phyloP scores from a whole-genome alignment of 2,888 invertebrate genomes.

The Pinctada fucata region DNA sequence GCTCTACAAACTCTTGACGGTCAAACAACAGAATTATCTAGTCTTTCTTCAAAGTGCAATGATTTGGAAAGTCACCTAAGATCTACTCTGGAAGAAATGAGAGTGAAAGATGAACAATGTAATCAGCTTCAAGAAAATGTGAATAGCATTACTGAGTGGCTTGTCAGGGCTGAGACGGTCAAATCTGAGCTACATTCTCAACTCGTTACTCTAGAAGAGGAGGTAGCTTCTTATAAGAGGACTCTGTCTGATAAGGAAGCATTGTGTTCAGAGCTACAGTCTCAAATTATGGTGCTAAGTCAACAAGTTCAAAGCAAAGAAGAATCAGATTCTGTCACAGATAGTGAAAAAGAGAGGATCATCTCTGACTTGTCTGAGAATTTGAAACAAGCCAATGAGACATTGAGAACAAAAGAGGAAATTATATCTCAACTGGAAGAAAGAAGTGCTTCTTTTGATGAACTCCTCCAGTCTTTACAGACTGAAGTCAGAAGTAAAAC shows the following conservation, averaged over 20 bases:
- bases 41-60: slow-evolving; percentile 27
- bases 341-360: slow-evolving; percentile 12
- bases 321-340: background rate
- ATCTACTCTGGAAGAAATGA: slow-evolving; percentile 28
- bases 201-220: slow-evolving; percentile 1
- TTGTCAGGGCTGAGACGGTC: slow-evolving; percentile 34
- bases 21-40: slow-evolving; percentile 18
- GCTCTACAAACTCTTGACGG: slow-evolving; percentile 34
- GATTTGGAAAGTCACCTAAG: slow-evolving; percentile 10
- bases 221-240: slow-evolving; percentile 6
- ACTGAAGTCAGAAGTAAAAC: slow-evolving; percentile 45
- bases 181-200: slow-evolving; percentile 29
- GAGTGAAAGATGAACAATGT: slow-evolving; percentile 14
- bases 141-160: slow-evolving; percentile 33
- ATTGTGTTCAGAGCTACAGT: background rate
- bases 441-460: slow-evolving; percentile 43
- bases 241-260: background rate
- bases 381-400: slow-evolving; percentile 45
- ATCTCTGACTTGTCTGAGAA: slow-evolving; percentile 33
- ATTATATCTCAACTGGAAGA: slow-evolving; percentile 46
- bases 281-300: background rate
- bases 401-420: slow-evolving; percentile 49
- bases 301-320: slow-evolving; percentile 3
- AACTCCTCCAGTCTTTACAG: slow-evolving; percentile 48
- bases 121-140: slow-evolving; percentile 17